Evolutionary conservation across 1,140 invertebrate genomes (phyloP).

Genomic region (Caenorhabditis remanei): DNA sequence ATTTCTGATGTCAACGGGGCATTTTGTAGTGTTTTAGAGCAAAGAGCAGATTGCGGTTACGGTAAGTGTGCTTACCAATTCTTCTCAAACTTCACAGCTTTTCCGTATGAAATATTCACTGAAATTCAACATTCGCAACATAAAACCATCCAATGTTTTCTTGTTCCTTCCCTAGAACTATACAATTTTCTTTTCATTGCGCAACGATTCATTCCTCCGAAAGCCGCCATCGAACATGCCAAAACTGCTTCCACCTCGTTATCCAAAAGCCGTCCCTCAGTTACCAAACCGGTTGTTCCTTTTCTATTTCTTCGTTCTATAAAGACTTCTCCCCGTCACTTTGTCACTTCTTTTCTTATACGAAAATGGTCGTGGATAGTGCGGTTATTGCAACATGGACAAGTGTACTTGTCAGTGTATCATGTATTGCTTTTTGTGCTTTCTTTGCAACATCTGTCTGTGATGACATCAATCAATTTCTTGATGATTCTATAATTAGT

Average conservation of each 20-base stretch:
- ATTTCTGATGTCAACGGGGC: too few relatives aligned
- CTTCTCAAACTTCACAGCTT: background rate
- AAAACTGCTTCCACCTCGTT: conserved; percentile 53
- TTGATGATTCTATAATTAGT: conserved; percentile 39
- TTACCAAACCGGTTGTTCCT: conserved; percentile 4
- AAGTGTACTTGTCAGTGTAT: conserved; percentile 28
- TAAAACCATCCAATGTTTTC: too few relatives aligned
- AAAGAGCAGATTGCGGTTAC: too few relatives aligned
- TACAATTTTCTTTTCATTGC: conserved; percentile 32
- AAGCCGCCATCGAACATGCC: conserved; percentile 43
- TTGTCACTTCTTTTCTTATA: background rate
- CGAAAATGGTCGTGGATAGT: conserved; percentile 1
- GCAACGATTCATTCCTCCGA: background rate
- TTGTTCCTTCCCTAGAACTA: background rate
- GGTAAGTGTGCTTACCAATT: too few relatives aligned
- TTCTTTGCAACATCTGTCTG: conserved; percentile 22
- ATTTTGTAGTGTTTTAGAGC: too few relatives aligned
- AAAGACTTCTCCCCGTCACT: conserved; percentile 16
- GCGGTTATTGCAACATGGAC: conserved; percentile 34
- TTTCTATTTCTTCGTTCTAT: conserved; percentile 1
- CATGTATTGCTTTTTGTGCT: conserved; percentile 29
- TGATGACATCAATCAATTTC: conserved; percentile 58
- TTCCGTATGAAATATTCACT: background rate
- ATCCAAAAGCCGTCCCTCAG: conserved; percentile 8
- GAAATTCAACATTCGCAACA: too few relatives aligned